Evolutionary conservation across 2,888 invertebrate genomes (phyloP).

Genomic region (Phortica magna): DNA sequence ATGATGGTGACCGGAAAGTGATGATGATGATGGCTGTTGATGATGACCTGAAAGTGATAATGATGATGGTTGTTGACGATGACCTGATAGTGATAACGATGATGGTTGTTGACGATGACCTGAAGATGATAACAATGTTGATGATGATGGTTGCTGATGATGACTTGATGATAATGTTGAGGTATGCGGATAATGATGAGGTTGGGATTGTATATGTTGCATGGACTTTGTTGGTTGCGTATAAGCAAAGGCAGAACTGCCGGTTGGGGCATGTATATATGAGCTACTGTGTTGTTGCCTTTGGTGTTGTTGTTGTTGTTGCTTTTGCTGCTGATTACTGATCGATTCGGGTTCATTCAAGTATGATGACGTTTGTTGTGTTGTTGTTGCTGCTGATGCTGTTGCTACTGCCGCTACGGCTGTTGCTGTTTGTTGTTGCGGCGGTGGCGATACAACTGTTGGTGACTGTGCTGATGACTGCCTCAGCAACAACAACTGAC

Average conservation of each 20-base stretch:
- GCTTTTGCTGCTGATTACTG: slow-evolving; percentile 30
- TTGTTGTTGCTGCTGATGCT: neutral
- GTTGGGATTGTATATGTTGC: slow-evolving; percentile 36
- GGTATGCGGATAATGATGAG: slow-evolving; percentile 34
- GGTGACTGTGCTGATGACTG: slow-evolving; percentile 6
- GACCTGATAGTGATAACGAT: slow-evolving; percentile 35
- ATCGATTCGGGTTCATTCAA: neutral
- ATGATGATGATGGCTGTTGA: slow-evolving; percentile 33
- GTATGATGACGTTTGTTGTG: slow-evolving; percentile 3
- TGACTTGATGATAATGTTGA: slow-evolving; percentile 37
- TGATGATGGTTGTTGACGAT: slow-evolving; percentile 38
- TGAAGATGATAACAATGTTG: slow-evolving; percentile 43
- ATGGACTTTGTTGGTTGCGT: slow-evolving; percentile 31
- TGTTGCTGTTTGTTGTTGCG: slow-evolving; percentile 8
- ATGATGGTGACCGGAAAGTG: neutral
- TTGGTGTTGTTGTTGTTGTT: slow-evolving; percentile 44
- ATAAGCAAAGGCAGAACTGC: slow-evolving; percentile 39
- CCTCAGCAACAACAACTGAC: slow-evolving; percentile 23
- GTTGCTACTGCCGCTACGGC: neutral
- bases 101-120: slow-evolving; percentile 18
- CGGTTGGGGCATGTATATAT: slow-evolving; percentile 55
- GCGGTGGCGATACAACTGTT: slow-evolving; percentile 23
- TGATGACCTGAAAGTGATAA: slow-evolving; percentile 37
- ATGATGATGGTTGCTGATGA: slow-evolving; percentile 36
- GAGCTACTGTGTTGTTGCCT: slow-evolving; percentile 56